These are phyloP conservation scores for Brevimyrus niger DNA, from an alignment of 2,113 vertebrate species.

Conservation along the genomic window DNA sequence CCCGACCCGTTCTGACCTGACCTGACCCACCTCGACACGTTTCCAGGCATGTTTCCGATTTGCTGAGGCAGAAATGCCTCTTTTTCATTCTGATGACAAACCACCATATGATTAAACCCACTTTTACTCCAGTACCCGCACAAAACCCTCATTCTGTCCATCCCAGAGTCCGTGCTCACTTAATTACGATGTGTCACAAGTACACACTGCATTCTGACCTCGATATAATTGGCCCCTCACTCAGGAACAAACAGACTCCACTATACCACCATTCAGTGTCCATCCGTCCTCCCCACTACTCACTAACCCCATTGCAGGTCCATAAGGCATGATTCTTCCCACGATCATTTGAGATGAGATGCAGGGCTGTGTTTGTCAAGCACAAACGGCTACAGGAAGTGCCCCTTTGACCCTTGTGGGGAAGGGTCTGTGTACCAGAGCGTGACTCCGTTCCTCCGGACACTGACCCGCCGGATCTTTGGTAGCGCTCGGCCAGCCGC, in stretches of 20 bases:
- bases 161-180: neutral
- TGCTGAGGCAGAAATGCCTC: neutral
- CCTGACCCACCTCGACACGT: neutral
- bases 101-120: neutral
- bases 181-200: neutral
- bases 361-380: neutral
- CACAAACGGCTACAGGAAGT: neutral
- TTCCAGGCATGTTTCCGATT: neutral
- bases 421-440: neutral
- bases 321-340: neutral
- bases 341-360: neutral
- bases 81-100: neutral
- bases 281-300: neutral
- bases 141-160: neutral
- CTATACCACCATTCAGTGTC: neutral
- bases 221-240: neutral
- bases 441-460: slow-evolving; percentile 30
- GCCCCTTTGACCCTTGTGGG: neutral
- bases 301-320: neutral
- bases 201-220: neutral
- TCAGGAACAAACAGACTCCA: neutral
- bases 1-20: neutral
- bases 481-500: slow-evolving; percentile 22
- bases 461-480: slow-evolving; percentile 9
- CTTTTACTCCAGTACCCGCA: neutral